phyloP scores from a whole-genome alignment of 2,113 vertebrate genomes.

The Labeo rohita region DNA sequence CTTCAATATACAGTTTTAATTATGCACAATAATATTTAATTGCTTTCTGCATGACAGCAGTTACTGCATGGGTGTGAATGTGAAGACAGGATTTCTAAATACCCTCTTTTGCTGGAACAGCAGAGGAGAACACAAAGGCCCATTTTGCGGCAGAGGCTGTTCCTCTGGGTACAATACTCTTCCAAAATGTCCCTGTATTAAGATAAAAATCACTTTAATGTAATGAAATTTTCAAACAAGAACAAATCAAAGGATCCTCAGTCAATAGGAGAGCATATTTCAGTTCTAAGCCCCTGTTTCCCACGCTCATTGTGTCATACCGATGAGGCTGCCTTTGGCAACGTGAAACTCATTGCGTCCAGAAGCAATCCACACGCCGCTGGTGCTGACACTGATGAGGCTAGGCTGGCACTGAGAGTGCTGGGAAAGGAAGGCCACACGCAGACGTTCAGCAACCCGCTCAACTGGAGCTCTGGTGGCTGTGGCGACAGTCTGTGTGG shows the following conservation, averaged over 20 bases:
- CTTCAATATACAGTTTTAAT: neutral
- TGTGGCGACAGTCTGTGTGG: slow-evolving; percentile 89
- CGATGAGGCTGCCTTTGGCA: slow-evolving; percentile 88
- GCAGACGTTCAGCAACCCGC: slow-evolving; percentile 87
- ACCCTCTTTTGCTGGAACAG: slow-evolving; percentile 86
- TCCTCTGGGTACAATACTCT: slow-evolving; percentile 88
- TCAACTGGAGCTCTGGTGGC: slow-evolving; percentile 91
- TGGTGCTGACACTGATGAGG: slow-evolving; percentile 85
- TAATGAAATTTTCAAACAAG: neutral
- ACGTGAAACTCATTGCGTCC: slow-evolving; percentile 94
- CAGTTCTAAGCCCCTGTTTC: neutral
- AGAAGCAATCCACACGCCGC: slow-evolving; percentile 93
- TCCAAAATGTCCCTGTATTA: slow-evolving; percentile 91
- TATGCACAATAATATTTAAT: neutral
- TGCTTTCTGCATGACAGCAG: neutral
- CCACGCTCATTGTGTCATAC: slow-evolving; percentile 67
- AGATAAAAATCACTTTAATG: neutral
- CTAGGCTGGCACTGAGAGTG: slow-evolving; percentile 92
- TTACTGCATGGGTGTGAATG: neutral
- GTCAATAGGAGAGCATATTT: neutral
- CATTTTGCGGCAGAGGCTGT: slow-evolving; percentile 93
- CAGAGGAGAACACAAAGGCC: slow-evolving; percentile 88
- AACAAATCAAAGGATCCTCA: neutral
- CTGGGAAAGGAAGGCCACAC: slow-evolving; percentile 92
- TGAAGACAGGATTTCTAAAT: slow-evolving; percentile 40